Percentiles rank a stretch among this genome's conserved stretches.
Conservation (phyloP, 2,888 invertebrate genomes). For the Acleris holmiana region DNA sequence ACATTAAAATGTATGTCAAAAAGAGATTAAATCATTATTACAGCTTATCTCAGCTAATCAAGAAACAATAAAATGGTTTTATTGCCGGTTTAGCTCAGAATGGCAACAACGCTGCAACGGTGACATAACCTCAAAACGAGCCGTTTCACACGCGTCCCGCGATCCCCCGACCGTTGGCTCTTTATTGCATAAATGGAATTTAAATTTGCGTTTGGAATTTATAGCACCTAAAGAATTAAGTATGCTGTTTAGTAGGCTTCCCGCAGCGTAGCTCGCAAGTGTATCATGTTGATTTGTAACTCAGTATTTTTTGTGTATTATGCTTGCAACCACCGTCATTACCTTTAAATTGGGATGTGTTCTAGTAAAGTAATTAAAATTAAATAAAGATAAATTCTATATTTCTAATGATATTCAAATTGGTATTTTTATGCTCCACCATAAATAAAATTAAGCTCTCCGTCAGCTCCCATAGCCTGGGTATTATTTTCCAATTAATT, state of each 20-base stretch:
- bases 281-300: too few relatives aligned
- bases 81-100: not conserved
- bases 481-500: too few relatives aligned
- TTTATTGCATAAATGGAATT: constrained; percentile 19
- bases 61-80: not conserved
- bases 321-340: too few relatives aligned
- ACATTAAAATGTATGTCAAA: not conserved
- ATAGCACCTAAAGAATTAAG: not conserved
- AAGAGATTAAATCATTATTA: not conserved
- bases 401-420: too few relatives aligned
- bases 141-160: constrained; percentile 9
- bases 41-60: not conserved
- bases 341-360: too few relatives aligned
- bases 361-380: too few relatives aligned
- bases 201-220: constrained; percentile 15
- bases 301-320: too few relatives aligned
- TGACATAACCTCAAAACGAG: constrained; percentile 27
- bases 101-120: constrained; percentile 10
- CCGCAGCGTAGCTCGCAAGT: too few relatives aligned
- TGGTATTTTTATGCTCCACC: too few relatives aligned
- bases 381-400: too few relatives aligned
- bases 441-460: too few relatives aligned
- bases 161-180: constrained; percentile 11
- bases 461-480: too few relatives aligned
- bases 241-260: not conserved